Evolutionary conservation across 64 coral and sea anemone species (phyloP), one percentile per base, ranked within the genome.

Genomic region (Montipora foliosa): DNA sequence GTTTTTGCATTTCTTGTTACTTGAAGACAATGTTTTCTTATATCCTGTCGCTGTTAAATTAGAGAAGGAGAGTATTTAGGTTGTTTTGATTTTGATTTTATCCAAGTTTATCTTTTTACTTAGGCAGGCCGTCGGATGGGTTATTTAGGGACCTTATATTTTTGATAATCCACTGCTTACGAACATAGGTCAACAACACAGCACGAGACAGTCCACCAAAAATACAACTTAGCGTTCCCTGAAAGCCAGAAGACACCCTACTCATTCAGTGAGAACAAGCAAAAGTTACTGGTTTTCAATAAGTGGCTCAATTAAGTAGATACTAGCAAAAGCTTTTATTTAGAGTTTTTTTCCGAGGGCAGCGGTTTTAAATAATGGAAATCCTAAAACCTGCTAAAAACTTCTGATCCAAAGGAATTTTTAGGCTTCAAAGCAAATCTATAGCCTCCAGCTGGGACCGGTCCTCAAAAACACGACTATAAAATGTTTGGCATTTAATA

Each of bases 401-500:
- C 21, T 20, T 60, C 50, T 44, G 29, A 14, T 44, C 76, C 15
- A 4, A 47, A 47, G 44, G 44, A 48, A 67, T 62, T n/a, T 47
- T 14, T 16, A 2, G 3, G 16, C 44, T 17, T 68, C 53, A 8
- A 57, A 57, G 53, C 6, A 57, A 11, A 46, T 29, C 5, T 17
- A n/a, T 24, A 44, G 67, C 61, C 81, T 84, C 44, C 61, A 84
- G 81, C 81, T 67, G 45, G 13, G 81, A 14, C 21, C 20, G 15
- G 9, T 19, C 4, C 13, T 68, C 10, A 81, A 8, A 57, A 57
- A 81, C 53, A 44, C 17, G 79, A 14, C 81, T 47, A 69, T 17
- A 69, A 11, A 84, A 84, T 61, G 29, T 59, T 49, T 48, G 81
- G 81, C 67, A 84, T 84, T 84, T 20, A 69, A 14, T 84, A 84